Evolutionary conservation across 2,113 vertebrate genomes (phyloP).

Genomic region (Picathartes gymnocephalus): DNA sequence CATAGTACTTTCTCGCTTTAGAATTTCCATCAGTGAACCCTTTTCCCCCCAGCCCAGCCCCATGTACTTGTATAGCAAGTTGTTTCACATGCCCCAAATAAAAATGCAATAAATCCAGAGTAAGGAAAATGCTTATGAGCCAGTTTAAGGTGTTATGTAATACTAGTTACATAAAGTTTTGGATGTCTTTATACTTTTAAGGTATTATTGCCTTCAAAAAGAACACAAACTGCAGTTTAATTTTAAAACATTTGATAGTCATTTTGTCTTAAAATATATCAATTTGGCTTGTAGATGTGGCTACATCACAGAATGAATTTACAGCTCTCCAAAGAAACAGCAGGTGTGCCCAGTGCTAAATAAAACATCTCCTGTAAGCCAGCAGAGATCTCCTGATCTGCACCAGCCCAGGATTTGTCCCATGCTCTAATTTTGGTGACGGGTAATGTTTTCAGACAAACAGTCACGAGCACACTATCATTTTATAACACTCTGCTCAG

Average conservation of each 20-base stretch:
- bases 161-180: conserved; percentile 36
- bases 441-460: background rate
- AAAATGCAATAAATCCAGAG: conserved; percentile 18
- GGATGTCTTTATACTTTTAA: background rate
- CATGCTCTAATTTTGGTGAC: background rate
- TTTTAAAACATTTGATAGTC: background rate
- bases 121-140: background rate
- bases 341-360: background rate
- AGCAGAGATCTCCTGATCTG: background rate
- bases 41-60: background rate
- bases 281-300: background rate
- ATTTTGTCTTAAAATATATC: background rate
- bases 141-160: conserved; percentile 20
- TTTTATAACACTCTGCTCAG: background rate
- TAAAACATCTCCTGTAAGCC: background rate
- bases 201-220: background rate
- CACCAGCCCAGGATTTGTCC: background rate
- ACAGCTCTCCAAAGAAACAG: background rate
- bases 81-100: conserved; percentile 18
- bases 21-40: background rate
- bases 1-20: background rate
- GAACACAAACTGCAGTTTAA: background rate
- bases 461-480: background rate
- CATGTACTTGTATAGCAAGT: background rate
- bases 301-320: background rate